Base-by-base conservation (phyloP, 2,888 invertebrate genomes). In the Agrochola macilenta region DNA sequence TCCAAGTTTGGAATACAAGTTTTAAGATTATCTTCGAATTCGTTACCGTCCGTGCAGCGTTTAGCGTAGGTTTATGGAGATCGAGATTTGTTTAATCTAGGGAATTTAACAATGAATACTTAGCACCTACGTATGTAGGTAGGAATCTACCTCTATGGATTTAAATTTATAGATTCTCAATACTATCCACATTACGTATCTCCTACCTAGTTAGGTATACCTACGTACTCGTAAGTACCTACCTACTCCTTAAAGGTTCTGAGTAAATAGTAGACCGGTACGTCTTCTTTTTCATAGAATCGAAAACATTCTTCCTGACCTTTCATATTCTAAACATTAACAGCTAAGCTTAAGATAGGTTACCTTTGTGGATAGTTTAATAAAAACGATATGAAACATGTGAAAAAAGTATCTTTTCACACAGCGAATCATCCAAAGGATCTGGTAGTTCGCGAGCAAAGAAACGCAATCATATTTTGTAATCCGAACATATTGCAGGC, bases 401-500 rank as follows among this genome's bases (percentile, higher is more conserved):
- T 39, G 20, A 54, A 54, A 64, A 54, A 64, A 70, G 43, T 54
- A 39, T 60, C 12, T 64, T 69, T 80, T 57, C 60, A 76, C 26
- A 49, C 14, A 30, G n/a, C 14, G 20, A 74, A 54, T 60, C 66
- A 57, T 26, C 49, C 23, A 49, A 76, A 73, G 52, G 68, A 81
- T 83, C 81, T 63, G 5, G 30, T 85, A 87, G 88, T 87, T 86
- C 79, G 79, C 85, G 39, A 85, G 87, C 89, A 89, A 90, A 90
- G 87, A 88, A 86, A 89, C 87, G 88, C 87, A 90, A 92, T 93
- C 94, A 94, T 93, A 93, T 94, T 94, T 94, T 94, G 93, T 95
- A 95, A 95, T 94, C 95, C 95, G 91, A 87, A 91, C 95, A 96
- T 95, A 95, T 96, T 95, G 96, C 95, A 94, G 81, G 92, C 95